phyloP scores from a whole-genome alignment of 2,113 vertebrate species.

The Malurus alboscapulatus region DNA sequence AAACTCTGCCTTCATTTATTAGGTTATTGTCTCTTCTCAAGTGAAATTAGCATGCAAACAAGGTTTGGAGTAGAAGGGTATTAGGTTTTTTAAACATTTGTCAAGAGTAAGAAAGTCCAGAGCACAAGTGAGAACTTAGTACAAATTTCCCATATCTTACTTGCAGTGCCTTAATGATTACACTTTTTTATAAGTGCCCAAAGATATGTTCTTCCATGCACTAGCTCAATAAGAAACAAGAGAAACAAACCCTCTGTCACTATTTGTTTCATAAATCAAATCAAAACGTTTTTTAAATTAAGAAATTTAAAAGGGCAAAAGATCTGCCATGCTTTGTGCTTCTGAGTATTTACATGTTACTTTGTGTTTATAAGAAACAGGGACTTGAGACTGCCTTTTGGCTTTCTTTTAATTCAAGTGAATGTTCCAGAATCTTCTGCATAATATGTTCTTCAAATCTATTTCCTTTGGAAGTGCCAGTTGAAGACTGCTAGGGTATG shows the following conservation, averaged over 20 bases:
- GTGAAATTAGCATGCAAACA: not conserved
- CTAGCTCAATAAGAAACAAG: not conserved
- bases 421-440: not conserved
- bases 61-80: not conserved
- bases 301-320: not conserved
- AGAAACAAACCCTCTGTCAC: not conserved
- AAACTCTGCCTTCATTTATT: not conserved
- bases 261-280: not conserved
- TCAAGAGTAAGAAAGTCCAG: not conserved
- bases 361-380: not conserved
- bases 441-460: not conserved
- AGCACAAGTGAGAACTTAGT: not conserved
- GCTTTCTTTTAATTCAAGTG: not conserved
- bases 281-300: not conserved
- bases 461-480: not conserved
- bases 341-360: not conserved
- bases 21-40: not conserved
- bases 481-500: not conserved
- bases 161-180: not conserved
- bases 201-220: not conserved
- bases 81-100: not conserved
- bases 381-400: not conserved
- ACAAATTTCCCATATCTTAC: not conserved
- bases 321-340: not conserved
- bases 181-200: not conserved